These are phyloP conservation scores for Lithobates sylvaticus DNA, from an alignment of 2,797 vertebrate genomes.

Conservation along the genomic window DNA sequence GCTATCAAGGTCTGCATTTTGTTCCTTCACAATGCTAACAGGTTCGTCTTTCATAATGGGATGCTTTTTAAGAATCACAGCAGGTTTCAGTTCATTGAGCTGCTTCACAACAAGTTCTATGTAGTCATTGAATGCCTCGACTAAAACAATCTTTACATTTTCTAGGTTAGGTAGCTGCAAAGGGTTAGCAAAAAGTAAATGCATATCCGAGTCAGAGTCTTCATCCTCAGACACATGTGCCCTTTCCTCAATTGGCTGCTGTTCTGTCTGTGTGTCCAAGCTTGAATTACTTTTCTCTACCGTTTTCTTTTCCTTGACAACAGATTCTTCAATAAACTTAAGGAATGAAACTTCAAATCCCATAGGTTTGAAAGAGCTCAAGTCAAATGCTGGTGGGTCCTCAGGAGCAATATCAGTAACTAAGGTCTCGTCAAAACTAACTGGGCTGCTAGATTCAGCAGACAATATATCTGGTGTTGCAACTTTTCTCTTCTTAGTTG, in stretches of 20 bases:
- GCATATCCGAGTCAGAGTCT: conserved; percentile 78
- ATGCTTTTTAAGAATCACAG: conserved; percentile 84
- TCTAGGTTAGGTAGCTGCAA: conserved; percentile 82
- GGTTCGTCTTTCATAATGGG: conserved; percentile 71
- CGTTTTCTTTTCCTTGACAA: conserved; percentile 88
- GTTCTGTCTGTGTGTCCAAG: conserved; percentile 72
- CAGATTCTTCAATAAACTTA: conserved; percentile 93
- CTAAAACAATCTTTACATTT: conserved; percentile 89
- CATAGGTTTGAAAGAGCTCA: conserved; percentile 95
- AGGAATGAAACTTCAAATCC: conserved; percentile 97
- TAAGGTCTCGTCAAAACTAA: conserved; percentile 80
- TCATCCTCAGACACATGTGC: conserved; percentile 66
- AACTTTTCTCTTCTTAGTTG: conserved; percentile 76
- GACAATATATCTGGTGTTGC: conserved; percentile 71
- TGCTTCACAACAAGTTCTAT: conserved; percentile 86
- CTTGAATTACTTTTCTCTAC: conserved; percentile 77
- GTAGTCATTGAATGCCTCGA: conserved; percentile 81
- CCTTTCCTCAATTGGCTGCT: conserved; percentile 66
- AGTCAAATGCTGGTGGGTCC: conserved; percentile 80
- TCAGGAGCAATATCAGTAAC: conserved; percentile 76
- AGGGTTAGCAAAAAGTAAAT: conserved; percentile 87
- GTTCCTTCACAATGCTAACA: conserved; percentile 71
- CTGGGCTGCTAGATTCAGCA: conserved; percentile 63
- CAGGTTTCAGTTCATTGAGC: conserved; percentile 93
- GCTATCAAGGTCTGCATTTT: conserved; percentile 67